Base-by-base conservation (phyloP, 2,888 invertebrate genomes). In the Crematogaster levior region DNA sequence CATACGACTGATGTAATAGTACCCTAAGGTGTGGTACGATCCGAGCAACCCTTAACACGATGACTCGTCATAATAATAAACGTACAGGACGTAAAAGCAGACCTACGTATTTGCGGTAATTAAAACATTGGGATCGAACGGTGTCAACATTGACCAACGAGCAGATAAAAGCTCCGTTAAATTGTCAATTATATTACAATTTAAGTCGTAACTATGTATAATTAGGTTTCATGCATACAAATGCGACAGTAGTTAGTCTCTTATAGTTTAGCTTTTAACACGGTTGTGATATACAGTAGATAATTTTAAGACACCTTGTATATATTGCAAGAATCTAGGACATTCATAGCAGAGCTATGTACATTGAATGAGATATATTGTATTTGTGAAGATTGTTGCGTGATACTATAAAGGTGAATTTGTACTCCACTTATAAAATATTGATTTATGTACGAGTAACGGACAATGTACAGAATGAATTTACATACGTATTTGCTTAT, bases 401-500 rank as follows among this genome's bases (percentile, higher is more conserved):
- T 12, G 12, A 1, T 63, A 37, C n/a, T 12, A n/a, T 58, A 9
- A 27, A 4, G 48, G 34, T 34, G 3, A 65, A 51, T 37, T 75
- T 27, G 37, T 30, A 27, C n/a, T 24, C 30, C 12, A 37, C n/a
- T 51, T 27, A 27, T 75, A 75, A 75, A 75, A 51, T 68, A 75
- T 66, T 75, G 75, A 75, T 75, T 75, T 75, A 51, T 68, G 15
- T 51, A 5, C 30, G 21, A 65, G 48, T 65, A 40, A 75, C 5
- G 21, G 24, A 24, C 65, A 63, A 37, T 65, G 37, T 40, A 27
- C 12, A 7, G 48, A 12, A 72, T 72, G 34, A 68, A 77, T 68
- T 77, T 77, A 53, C 77, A 72, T 70, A 27, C 21, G 70, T 70
- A 70, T 79, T 56, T 43, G 56, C 72, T 70, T 79, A 79, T 79